A percentile compares a stretch with the other conserved stretches of the same genome.
Evolutionary conservation across 1,140 invertebrate genomes (phyloP).

Genomic region (Wiebesia pumilae): DNA sequence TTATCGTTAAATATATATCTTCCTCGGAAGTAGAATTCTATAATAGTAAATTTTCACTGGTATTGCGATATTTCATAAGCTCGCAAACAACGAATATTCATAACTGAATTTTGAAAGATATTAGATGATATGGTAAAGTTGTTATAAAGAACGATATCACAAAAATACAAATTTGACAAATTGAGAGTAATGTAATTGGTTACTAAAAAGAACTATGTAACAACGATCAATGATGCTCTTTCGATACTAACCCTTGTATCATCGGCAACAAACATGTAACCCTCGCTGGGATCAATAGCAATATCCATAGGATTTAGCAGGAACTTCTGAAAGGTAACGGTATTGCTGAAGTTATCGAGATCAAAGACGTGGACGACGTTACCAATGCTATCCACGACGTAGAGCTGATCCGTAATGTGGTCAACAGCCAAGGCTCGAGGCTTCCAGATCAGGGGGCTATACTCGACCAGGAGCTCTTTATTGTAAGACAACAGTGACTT

Average conservation of each 20-base stretch:
- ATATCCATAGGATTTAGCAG: slow-evolving; percentile 20
- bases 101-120: too few species aligned
- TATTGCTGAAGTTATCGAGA: neutral
- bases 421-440: slow-evolving; percentile 15
- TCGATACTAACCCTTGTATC: slow-evolving; percentile 26
- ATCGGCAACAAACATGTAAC: slow-evolving; percentile 44
- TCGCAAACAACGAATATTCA: too few species aligned
- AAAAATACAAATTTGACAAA: too few species aligned
- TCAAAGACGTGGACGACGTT: slow-evolving; percentile 27
- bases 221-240: too few species aligned
- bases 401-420: slow-evolving; percentile 12
- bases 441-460: neutral
- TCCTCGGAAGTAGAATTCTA: too few species aligned
- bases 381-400: slow-evolving; percentile 8
- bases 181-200: too few species aligned
- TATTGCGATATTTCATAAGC: too few species aligned
- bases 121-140: too few species aligned
- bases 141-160: too few species aligned
- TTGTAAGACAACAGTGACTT: neutral
- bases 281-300: slow-evolving; percentile 2
- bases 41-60: too few species aligned
- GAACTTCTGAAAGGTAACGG: neutral
- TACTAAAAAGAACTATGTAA: too few species aligned
- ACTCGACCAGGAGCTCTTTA: neutral
- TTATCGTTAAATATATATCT: too few species aligned